Percentiles rank a stretch among this genome's conserved stretches.
These are phyloP conservation scores for Cyaniris semiargus DNA, from an alignment of 2,888 invertebrate species.

Conservation along the genomic window DNA sequence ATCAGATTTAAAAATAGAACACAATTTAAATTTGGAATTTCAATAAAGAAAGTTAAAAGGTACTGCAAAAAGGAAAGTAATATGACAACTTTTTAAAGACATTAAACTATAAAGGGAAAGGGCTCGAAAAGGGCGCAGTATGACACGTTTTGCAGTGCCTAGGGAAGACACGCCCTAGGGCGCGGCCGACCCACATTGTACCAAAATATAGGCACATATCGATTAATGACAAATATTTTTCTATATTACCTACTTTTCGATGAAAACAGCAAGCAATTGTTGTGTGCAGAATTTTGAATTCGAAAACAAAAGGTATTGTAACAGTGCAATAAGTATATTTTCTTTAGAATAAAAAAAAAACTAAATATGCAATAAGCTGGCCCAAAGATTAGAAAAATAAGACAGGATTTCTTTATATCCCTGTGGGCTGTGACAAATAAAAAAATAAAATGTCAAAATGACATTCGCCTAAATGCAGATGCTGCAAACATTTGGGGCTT, in stretches of 20 bases:
- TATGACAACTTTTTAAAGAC: constrained; percentile 10
- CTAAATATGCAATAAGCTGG: no score
- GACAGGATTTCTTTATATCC: neutral
- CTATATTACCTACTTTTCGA: neutral
- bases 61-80: constrained; percentile 1
- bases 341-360: no score
- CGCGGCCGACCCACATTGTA: constrained; percentile 29
- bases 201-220: neutral
- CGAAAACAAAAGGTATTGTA: neutral
- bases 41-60: neutral
- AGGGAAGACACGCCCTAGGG: constrained; percentile 25
- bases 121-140: constrained; percentile 25
- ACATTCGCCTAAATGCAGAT: neutral
- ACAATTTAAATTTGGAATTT: neutral
- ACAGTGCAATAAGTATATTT: no score
- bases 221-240: constrained; percentile 4
- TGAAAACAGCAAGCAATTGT: neutral
- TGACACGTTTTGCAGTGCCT: constrained; percentile 27
- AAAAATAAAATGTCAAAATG: neutral
- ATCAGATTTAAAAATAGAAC: constrained; percentile 4
- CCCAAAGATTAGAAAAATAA: neutral
- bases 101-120: neutral
- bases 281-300: neutral
- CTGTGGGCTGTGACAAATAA: neutral
- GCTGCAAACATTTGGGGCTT: constrained; percentile 11